Conservation (phyloP, 2,113 vertebrate species). For the Nothoprocta perdicaria region DNA sequence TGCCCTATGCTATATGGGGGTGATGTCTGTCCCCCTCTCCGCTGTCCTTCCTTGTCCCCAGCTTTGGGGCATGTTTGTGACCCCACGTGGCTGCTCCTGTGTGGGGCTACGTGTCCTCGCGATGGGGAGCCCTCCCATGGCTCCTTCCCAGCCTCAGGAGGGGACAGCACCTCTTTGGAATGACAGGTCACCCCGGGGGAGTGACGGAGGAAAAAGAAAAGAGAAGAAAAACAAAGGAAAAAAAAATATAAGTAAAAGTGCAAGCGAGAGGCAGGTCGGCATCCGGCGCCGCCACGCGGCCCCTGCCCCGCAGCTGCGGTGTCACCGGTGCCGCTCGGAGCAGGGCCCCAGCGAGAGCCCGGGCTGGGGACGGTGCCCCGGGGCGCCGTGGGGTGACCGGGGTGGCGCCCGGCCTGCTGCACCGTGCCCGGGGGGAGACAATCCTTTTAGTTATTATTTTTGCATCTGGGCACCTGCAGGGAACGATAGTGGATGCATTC, state of each 20-base stretch:
- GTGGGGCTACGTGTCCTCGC: too few relatives aligned
- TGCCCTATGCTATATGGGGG: fast-evolving
- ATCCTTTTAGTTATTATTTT: neutral
- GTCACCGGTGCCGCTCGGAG: fast-evolving
- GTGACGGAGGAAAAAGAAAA: neutral
- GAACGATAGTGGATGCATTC: neutral
- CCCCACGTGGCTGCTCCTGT: too few relatives aligned
- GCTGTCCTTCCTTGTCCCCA: neutral
- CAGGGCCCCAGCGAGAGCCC: too few relatives aligned
- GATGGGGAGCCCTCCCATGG: neutral
- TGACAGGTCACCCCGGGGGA: neutral
- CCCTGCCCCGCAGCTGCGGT: neutral
- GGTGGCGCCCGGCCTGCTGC: neutral
- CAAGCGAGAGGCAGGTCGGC: neutral
- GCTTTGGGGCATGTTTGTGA: neutral
- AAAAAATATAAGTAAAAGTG: neutral
- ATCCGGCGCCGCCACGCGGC: neutral
- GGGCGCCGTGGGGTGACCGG: too few relatives aligned
- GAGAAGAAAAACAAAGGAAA: neutral
- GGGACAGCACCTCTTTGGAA: neutral
- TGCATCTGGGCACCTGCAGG: neutral
- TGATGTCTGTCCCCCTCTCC: too few relatives aligned
- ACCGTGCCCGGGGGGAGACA: too few relatives aligned
- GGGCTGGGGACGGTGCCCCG: too few relatives aligned
- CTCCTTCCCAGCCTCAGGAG: neutral